These are phyloP conservation scores for Cotesia glomerata DNA, from an alignment of 1,140 invertebrate species.

Conservation along the genomic window DNA sequence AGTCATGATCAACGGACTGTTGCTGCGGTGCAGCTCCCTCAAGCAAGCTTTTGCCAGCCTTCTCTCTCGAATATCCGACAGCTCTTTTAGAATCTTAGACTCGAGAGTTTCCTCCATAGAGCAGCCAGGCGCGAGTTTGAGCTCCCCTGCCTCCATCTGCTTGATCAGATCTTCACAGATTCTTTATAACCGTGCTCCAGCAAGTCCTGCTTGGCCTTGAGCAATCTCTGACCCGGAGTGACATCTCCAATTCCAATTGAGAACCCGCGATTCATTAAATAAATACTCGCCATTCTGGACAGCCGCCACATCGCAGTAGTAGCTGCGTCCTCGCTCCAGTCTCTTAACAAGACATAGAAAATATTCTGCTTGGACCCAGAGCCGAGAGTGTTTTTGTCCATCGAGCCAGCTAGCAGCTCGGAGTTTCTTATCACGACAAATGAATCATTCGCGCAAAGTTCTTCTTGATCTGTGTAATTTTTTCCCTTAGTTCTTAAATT, in stretches of 20 bases:
- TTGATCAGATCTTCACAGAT: conserved; percentile 91
- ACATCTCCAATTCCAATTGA: conserved; percentile 98
- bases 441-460: conserved; percentile 89
- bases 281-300: conserved; percentile 87
- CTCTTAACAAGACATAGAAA: conserved; percentile 92
- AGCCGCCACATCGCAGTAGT: conserved; percentile 93
- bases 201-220: conserved; percentile 83
- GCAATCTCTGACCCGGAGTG: conserved; percentile 83
- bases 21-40: conserved; percentile 80
- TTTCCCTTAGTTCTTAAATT: conserved; percentile 93
- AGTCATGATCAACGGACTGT: conserved; percentile 96
- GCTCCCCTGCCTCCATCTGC: conserved; percentile 81
- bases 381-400: conserved; percentile 94
- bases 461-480: conserved; percentile 83
- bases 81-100: conserved; percentile 89
- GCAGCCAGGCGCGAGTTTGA: conserved; percentile 91
- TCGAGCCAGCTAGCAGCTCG: conserved; percentile 84
- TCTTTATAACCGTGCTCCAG: conserved; percentile 83
- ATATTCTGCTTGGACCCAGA: conserved; percentile 97
- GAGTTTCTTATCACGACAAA: conserved; percentile 95
- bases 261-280: conserved; percentile 93
- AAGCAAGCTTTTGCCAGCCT: conserved; percentile 96
- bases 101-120: conserved; percentile 92
- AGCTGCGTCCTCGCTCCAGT: conserved; percentile 88
- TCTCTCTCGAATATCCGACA: conserved; percentile 95